These are phyloP conservation scores for Scalopus aquaticus DNA, from an alignment of 2,113 vertebrate species.

Conservation along the genomic window DNA sequence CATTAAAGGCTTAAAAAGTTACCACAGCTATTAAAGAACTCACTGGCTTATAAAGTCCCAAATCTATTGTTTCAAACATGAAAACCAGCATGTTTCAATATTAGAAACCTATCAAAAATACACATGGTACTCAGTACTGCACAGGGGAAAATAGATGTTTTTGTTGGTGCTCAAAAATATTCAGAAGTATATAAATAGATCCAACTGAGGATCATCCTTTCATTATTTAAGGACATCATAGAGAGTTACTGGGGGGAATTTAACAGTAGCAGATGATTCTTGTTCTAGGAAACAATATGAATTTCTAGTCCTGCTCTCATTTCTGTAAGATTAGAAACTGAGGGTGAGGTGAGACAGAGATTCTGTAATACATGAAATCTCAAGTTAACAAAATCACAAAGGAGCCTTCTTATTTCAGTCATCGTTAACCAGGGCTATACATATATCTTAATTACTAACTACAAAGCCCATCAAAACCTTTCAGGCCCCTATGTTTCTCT, in stretches of 20 bases:
- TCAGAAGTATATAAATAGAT: background rate
- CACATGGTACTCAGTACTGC: background rate
- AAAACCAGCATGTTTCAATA: background rate
- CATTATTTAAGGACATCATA: background rate
- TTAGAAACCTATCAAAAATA: conserved; percentile 33
- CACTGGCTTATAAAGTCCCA: background rate
- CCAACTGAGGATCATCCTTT: background rate
- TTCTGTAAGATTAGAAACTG: background rate
- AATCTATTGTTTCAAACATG: conserved; percentile 1
- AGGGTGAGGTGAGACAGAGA: background rate
- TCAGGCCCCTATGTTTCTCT: background rate
- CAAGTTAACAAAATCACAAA: background rate
- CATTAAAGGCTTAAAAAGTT: background rate
- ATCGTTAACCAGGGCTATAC: background rate
- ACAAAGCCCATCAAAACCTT: background rate
- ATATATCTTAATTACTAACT: background rate
- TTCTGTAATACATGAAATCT: background rate
- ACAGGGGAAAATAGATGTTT: background rate
- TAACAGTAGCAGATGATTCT: background rate
- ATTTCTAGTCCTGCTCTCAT: background rate
- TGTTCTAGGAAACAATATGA: background rate
- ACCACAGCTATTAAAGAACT: conserved; percentile 17
- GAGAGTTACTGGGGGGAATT: background rate
- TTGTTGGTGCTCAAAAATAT: background rate
- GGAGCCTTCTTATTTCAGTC: background rate